phyloP scores from a whole-genome alignment of 2,797 vertebrate species.

The Astyanax mexicanus region DNA sequence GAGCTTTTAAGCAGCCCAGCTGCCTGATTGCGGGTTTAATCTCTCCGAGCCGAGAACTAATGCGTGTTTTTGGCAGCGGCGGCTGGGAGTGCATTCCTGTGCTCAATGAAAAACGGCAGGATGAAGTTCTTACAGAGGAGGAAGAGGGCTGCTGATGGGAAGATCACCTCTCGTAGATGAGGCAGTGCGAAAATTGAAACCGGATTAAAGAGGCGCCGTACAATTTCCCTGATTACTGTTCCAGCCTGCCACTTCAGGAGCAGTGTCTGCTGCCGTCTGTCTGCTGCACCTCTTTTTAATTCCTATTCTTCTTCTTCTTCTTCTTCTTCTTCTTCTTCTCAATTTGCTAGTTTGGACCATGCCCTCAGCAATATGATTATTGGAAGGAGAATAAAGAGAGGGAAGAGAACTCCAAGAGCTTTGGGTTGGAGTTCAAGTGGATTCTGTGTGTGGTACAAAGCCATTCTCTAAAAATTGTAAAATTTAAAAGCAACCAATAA shows the following conservation, averaged over 20 bases:
- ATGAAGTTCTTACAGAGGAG: constrained; percentile 16
- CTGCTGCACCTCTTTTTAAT: no score
- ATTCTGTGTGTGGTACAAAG: no score
- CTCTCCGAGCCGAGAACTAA: constrained; percentile 18
- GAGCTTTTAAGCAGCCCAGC: background rate
- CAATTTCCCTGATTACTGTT: constrained; percentile 52
- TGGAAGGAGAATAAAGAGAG: no score
- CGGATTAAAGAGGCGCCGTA: constrained; percentile 31
- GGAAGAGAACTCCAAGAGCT: no score
- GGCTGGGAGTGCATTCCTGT: background rate
- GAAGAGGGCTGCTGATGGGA: constrained; percentile 6
- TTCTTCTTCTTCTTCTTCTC: background rate
- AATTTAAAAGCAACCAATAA: no score
- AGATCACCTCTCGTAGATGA: constrained; percentile 23
- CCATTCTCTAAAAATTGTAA: no score
- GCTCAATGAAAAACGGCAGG: constrained; percentile 28
- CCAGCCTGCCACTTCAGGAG: constrained; percentile 39
- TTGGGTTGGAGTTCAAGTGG: no score
- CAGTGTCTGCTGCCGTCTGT: background rate
- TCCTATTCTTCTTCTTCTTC: background rate
- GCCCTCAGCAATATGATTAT: no score
- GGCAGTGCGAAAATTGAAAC: constrained; percentile 19
- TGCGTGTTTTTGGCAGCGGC: constrained; percentile 21
- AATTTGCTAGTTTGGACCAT: no score
- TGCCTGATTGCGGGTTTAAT: constrained; percentile 29